phyloP scores from a whole-genome alignment of 1,140 invertebrate species.

The Argopecten irradians region DNA sequence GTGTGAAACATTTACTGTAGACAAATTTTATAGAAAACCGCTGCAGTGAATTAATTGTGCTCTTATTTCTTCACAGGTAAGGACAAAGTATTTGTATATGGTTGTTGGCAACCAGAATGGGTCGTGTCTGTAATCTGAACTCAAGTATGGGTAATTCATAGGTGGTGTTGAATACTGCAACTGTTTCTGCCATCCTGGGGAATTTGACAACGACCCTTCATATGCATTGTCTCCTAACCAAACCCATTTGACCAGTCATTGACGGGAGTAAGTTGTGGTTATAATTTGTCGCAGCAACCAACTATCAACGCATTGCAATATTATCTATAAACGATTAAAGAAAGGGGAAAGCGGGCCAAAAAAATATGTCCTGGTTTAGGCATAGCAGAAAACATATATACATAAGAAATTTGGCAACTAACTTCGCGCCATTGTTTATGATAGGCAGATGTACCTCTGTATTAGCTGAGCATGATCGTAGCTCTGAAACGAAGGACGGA shows the following conservation, averaged over 20 bases:
- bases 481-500: too few relatives aligned
- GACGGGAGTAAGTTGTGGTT: background rate
- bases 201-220: conserved; percentile 47
- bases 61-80: too few relatives aligned
- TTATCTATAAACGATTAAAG: background rate
- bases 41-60: too few relatives aligned
- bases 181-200: conserved; percentile 41
- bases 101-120: too few relatives aligned
- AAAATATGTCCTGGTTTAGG: background rate
- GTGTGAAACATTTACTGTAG: too few relatives aligned
- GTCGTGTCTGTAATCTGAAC: background rate
- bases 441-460: too few relatives aligned
- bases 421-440: too few relatives aligned
- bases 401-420: too few relatives aligned
- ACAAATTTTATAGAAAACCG: too few relatives aligned
- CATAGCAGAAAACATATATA: background rate
- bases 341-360: too few relatives aligned
- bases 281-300: background rate
- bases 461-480: background rate
- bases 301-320: background rate
- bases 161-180: conserved; percentile 42
- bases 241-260: conserved; percentile 35
- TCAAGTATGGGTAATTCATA: too few relatives aligned
- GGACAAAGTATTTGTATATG: too few relatives aligned
- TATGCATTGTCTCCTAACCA: conserved; percentile 32